phyloP scores from a whole-genome alignment of 2,113 vertebrate genomes.

The Cheilinus undulatus region DNA sequence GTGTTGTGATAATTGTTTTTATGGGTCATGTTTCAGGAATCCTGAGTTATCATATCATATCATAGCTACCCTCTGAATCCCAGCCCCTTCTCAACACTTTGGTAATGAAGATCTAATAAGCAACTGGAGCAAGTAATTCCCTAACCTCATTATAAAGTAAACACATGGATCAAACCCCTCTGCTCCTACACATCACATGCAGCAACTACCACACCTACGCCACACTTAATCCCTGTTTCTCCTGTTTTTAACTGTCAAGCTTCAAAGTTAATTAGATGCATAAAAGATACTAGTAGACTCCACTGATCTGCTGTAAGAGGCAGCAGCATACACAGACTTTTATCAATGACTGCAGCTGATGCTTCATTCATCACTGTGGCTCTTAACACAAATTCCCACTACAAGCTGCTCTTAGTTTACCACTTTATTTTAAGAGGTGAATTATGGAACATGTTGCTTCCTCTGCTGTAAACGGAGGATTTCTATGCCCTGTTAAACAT shows the following conservation, averaged over 20 bases:
- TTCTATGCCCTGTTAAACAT: not conserved
- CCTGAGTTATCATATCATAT: too few relatives aligned
- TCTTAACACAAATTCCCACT: not conserved
- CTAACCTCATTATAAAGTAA: conserved; percentile 17
- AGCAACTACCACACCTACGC: not conserved
- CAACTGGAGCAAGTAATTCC: not conserved
- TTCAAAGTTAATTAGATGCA: conserved; percentile 29
- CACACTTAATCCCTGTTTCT: not conserved
- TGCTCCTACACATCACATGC: conserved; percentile 3
- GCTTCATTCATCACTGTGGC: conserved; percentile 39
- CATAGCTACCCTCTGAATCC: too few relatives aligned
- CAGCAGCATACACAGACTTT: conserved; percentile 28
- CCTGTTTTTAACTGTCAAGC: not conserved
- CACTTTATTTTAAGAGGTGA: conserved; percentile 5
- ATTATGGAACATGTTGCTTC: not conserved
- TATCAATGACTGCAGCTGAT: conserved; percentile 42
- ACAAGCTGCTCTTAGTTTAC: conserved; percentile 10
- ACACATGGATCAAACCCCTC: not conserved
- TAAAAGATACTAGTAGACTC: not conserved
- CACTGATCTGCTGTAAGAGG: conserved; percentile 25
- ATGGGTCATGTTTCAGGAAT: too few relatives aligned
- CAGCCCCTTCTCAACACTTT: too few relatives aligned
- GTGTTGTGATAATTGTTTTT: too few relatives aligned
- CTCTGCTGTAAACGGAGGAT: not conserved
- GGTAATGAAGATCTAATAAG: conserved; percentile 14